A percentile compares a stretch with the other conserved stretches of the same genome.
These are phyloP conservation scores for Latrodectus geometricus DNA, from an alignment of 1,140 invertebrate genomes.

Conservation along the genomic window DNA sequence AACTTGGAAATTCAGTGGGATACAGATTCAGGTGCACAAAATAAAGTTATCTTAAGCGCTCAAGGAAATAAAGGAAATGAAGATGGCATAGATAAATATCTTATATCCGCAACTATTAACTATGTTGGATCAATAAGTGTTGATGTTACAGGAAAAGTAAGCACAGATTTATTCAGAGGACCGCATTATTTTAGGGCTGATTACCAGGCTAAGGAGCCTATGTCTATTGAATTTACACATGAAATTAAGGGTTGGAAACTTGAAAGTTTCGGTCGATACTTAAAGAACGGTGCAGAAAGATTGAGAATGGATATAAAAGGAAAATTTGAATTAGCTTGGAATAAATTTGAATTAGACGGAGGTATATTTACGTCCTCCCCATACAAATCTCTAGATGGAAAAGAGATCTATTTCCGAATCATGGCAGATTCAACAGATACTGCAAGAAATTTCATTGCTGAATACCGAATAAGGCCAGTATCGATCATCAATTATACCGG, in stretches of 20 bases:
- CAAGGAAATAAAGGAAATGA: slow-evolving; percentile 13
- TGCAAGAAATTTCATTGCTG: slow-evolving; percentile 16
- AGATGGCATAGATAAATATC: slow-evolving; percentile 30
- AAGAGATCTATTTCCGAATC: slow-evolving; percentile 20
- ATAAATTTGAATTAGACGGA: slow-evolving; percentile 13
- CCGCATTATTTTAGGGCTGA: slow-evolving; percentile 54
- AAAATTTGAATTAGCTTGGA: slow-evolving; percentile 6
- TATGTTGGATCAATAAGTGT: slow-evolving; percentile 43
- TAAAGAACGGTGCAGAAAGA: slow-evolving; percentile 21
- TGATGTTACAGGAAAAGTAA: slow-evolving; percentile 37
- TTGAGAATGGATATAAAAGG: slow-evolving; percentile 30
- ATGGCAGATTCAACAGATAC: slow-evolving; percentile 31
- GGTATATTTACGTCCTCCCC: slow-evolving; percentile 37
- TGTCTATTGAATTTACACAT: slow-evolving; percentile 36
- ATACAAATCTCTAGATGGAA: slow-evolving; percentile 55
- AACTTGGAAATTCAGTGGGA: slow-evolving; percentile 47
- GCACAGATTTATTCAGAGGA: slow-evolving; percentile 20
- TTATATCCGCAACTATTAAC: slow-evolving; percentile 28
- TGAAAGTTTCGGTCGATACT: slow-evolving; percentile 6
- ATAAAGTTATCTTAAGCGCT: slow-evolving; percentile 34
- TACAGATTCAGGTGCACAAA: slow-evolving; percentile 34
- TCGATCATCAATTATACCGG: slow-evolving; percentile 6
- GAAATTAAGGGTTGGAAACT: slow-evolving; percentile 39
- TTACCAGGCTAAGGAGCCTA: slow-evolving; percentile 12
- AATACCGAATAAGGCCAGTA: slow-evolving; percentile 27